Conservation (phyloP, 2,113 vertebrate genomes). For the Edolisoma coerulescens region DNA sequence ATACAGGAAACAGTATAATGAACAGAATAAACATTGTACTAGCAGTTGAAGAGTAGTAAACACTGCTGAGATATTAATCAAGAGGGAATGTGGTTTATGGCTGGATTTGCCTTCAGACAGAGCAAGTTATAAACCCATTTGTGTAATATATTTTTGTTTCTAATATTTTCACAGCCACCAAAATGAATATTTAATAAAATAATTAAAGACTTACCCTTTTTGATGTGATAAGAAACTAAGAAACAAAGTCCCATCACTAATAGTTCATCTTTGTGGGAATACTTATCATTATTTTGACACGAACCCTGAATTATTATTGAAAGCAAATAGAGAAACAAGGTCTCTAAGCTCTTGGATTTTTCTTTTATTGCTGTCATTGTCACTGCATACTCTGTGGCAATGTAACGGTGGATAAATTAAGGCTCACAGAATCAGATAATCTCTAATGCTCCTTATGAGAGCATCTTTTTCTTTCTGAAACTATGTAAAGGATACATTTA, state of each 20-base stretch:
- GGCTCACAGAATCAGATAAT: slow-evolving; percentile 34
- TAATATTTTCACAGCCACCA: slow-evolving; percentile 68
- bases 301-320: slow-evolving; percentile 71
- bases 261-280: slow-evolving; percentile 69
- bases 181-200: slow-evolving; percentile 78
- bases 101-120: slow-evolving; percentile 51
- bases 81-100: slow-evolving; percentile 58
- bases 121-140: slow-evolving; percentile 65
- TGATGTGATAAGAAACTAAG: slow-evolving; percentile 53
- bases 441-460: slow-evolving; percentile 50
- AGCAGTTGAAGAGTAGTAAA: slow-evolving; percentile 44
- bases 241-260: slow-evolving; percentile 65
- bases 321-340: slow-evolving; percentile 70
- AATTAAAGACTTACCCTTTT: slow-evolving; percentile 68
- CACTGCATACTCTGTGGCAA: slow-evolving; percentile 12
- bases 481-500: slow-evolving; percentile 41
- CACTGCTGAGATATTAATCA: slow-evolving; percentile 65
- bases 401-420: slow-evolving; percentile 64
- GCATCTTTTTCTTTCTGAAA: slow-evolving; percentile 39
- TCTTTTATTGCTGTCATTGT: slow-evolving; percentile 68
- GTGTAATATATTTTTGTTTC: slow-evolving; percentile 65
- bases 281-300: slow-evolving; percentile 71
- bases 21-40: slow-evolving; percentile 70
- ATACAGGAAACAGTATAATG: slow-evolving; percentile 59
- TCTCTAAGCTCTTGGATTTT: slow-evolving; percentile 53